Percentiles rank a stretch among this genome's conserved stretches.
Conservation (phyloP, 2,888 invertebrate species). For the Drosophila affinis region DNA sequence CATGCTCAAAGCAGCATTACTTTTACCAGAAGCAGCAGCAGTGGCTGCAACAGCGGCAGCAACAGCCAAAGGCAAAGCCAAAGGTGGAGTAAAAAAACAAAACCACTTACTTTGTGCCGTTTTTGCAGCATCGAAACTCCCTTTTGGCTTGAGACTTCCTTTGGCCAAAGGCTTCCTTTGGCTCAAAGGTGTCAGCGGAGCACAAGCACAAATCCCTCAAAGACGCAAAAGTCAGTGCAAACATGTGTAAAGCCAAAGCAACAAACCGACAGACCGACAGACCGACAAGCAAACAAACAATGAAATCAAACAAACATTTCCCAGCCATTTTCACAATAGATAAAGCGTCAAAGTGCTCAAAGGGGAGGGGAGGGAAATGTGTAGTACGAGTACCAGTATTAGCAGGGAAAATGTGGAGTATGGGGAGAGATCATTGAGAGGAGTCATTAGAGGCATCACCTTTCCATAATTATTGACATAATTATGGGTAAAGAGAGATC, state of each 20-base stretch:
- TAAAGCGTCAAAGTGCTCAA: slow-evolving; percentile 37
- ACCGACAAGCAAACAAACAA: slow-evolving; percentile 37
- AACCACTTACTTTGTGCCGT: slow-evolving; percentile 69
- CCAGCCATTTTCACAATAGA: slow-evolving; percentile 46
- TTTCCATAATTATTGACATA: slow-evolving; percentile 58
- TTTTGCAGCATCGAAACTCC: slow-evolving; percentile 29
- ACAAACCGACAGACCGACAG: slow-evolving; percentile 36
- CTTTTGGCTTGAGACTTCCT: no score
- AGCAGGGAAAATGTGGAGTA: no score
- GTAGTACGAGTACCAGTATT: neutral
- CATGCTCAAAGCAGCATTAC: slow-evolving; percentile 4
- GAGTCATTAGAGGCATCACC: slow-evolving; percentile 52
- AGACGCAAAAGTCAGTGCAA: slow-evolving; percentile 56
- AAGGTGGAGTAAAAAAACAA: slow-evolving; percentile 1
- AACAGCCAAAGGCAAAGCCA: slow-evolving; percentile 9
- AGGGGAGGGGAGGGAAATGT: neutral
- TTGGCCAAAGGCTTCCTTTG: slow-evolving; percentile 23
- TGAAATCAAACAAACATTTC: slow-evolving; percentile 45
- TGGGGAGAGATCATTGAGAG: slow-evolving; percentile 32
- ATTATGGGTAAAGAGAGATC: slow-evolving; percentile 31
- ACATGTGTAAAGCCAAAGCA: slow-evolving; percentile 75
- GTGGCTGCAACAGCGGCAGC: slow-evolving; percentile 4
- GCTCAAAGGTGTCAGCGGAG: slow-evolving; percentile 69
- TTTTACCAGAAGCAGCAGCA: neutral
- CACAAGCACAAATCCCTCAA: slow-evolving; percentile 61